phyloP scores from a whole-genome alignment of 2,888 invertebrate genomes.

The Pristionchus arcanus region DNA sequence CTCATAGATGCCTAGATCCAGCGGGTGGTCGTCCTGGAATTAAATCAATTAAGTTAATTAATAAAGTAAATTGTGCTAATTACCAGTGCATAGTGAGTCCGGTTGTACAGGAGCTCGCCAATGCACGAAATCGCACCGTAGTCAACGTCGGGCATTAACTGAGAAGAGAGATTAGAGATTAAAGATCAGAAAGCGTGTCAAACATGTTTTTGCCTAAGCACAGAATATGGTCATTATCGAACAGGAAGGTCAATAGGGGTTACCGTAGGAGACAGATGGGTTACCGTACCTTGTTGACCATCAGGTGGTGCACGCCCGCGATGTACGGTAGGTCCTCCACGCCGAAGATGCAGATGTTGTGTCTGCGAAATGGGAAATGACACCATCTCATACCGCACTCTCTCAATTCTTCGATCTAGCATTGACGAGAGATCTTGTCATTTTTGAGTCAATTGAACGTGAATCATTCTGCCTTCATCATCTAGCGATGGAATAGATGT shows the following conservation, averaged over 20 bases:
- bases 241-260: not conserved
- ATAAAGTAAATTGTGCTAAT: not conserved
- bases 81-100: slow-evolving; percentile 28
- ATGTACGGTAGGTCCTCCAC: slow-evolving; percentile 47
- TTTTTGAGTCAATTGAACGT: not conserved
- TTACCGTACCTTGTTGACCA: slow-evolving; percentile 42
- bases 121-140: slow-evolving; percentile 51
- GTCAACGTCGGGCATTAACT: slow-evolving; percentile 46
- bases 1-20: slow-evolving; percentile 29
- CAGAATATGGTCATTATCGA: no score
- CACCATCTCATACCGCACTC: no score
- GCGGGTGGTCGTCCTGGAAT: slow-evolving; percentile 25
- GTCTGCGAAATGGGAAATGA: not conserved
- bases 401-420: no score
- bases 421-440: no score
- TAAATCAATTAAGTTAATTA: not conserved
- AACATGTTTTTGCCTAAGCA: not conserved
- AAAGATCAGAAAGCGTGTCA: not conserved
- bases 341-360: slow-evolving; percentile 48
- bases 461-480: not conserved
- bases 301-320: slow-evolving; percentile 27
- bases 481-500: no score
- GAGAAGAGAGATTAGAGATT: not conserved
- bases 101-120: slow-evolving; percentile 49
- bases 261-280: not conserved